phyloP scores from a whole-genome alignment of 2,797 vertebrate genomes.

The Anabas testudineus region DNA sequence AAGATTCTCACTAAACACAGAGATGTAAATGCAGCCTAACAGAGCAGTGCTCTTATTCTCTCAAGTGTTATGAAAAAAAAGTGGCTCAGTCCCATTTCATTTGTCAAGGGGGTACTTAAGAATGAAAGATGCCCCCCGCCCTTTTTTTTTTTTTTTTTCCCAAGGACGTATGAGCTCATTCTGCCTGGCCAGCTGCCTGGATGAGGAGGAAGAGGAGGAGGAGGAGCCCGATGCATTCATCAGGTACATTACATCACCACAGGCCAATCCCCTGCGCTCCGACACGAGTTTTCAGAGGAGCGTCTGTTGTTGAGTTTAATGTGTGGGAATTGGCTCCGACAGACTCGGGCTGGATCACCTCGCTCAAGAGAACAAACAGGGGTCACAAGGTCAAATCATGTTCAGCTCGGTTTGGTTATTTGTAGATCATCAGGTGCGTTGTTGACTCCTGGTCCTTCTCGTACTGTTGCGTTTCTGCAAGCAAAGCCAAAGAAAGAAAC shows the following conservation, averaged over 20 bases:
- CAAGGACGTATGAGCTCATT: conserved; percentile 79
- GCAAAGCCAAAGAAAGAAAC: too few relatives aligned
- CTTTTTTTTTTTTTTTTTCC: conserved; percentile 36
- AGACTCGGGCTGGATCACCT: conserved; percentile 1
- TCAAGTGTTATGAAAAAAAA: conserved; percentile 61
- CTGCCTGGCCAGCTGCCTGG: conserved; percentile 73
- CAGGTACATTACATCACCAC: conserved; percentile 80
- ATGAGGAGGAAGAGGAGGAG: conserved; percentile 53
- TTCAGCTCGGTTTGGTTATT: neutral
- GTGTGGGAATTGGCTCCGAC: conserved; percentile 35
- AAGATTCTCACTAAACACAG: neutral
- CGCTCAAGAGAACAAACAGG: neutral
- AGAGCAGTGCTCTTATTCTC: conserved; percentile 49
- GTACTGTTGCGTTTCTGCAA: too few relatives aligned
- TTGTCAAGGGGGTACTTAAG: conserved; percentile 73
- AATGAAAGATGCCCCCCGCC: conserved; percentile 65
- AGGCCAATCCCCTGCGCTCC: conserved; percentile 71
- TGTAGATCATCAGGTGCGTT: too few relatives aligned
- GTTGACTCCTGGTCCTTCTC: too few relatives aligned
- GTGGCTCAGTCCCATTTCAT: conserved; percentile 69
- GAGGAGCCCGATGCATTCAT: conserved; percentile 71
- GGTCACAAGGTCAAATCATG: conserved; percentile 33
- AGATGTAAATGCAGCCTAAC: conserved; percentile 36
- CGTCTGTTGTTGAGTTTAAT: conserved; percentile 26
- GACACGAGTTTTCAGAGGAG: conserved; percentile 33